Evolutionary conservation across 1,140 invertebrate genomes (phyloP).

Genomic region (Cecropterus lyciades): DNA sequence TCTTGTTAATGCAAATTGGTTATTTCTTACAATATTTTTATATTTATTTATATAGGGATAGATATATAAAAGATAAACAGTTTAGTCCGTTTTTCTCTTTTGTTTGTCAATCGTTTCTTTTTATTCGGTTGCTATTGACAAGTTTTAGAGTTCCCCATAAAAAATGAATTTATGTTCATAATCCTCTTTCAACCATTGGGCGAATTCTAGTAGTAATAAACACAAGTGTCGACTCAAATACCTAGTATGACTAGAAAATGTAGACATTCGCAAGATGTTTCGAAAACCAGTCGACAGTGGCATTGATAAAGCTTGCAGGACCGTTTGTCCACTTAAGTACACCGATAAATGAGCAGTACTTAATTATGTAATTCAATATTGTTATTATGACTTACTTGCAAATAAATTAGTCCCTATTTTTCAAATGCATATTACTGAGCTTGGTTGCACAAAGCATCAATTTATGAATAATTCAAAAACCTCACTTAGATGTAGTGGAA

Average conservation of each 20-base stretch:
- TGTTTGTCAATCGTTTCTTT: too few species aligned
- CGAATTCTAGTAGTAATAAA: too few species aligned
- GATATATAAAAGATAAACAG: too few species aligned
- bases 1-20: too few species aligned
- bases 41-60: too few species aligned
- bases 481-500: not conserved
- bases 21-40: too few species aligned
- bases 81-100: too few species aligned
- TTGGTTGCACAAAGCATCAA: slow-evolving; percentile 1
- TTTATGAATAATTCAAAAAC: slow-evolving; percentile 24
- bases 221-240: not conserved
- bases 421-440: slow-evolving; percentile 9
- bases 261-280: slow-evolving; percentile 57
- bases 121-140: too few species aligned
- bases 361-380: slow-evolving; percentile 39
- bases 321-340: slow-evolving; percentile 42
- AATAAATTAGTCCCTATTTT: slow-evolving; percentile 25
- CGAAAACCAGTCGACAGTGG: slow-evolving; percentile 50
- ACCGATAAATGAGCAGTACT: slow-evolving; percentile 43
- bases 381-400: slow-evolving; percentile 26
- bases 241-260: slow-evolving; percentile 36
- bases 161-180: too few species aligned
- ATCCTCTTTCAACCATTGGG: too few species aligned
- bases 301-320: slow-evolving; percentile 42
- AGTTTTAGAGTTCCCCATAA: too few species aligned